A percentile compares a stretch with the other conserved stretches of the same genome.
Conservation (phyloP, 2,888 invertebrate species). For the Coelogynopora nodosa region DNA sequence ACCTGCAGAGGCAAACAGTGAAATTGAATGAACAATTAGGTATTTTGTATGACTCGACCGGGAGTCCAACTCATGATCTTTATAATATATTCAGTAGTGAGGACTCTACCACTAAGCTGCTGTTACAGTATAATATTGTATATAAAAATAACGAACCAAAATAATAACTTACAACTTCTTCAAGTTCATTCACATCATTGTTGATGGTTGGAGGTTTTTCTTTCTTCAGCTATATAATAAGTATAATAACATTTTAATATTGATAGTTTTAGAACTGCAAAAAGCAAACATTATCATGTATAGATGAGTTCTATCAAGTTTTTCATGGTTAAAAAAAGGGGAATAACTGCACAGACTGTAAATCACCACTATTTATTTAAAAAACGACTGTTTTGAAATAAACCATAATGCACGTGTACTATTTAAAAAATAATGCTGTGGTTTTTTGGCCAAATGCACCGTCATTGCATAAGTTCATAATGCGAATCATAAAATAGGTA, state of each 20-base stretch:
- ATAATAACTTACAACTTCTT: background rate
- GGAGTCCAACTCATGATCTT: background rate
- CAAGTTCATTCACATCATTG: background rate
- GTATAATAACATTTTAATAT: background rate
- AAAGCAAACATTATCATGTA: background rate
- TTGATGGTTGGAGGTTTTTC: background rate
- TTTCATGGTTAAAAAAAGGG: too few species aligned
- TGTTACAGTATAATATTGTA: background rate
- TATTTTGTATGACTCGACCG: background rate
- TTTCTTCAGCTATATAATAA: background rate
- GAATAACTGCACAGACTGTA: too few species aligned
- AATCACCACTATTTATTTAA: too few species aligned
- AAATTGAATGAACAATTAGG: background rate
- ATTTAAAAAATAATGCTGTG: too few species aligned
- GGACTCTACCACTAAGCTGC: background rate
- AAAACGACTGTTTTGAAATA: too few species aligned
- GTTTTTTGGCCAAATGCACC: too few species aligned
- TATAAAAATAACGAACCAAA: background rate
- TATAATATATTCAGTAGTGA: background rate
- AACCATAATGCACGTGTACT: too few species aligned
- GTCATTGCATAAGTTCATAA: too few species aligned
- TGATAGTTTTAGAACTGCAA: background rate
- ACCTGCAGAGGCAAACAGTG: background rate
- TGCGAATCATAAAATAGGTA: too few species aligned
- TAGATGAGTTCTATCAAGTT: background rate